Evolutionary conservation across 1,140 invertebrate genomes (phyloP).

Genomic region (Papilio xuthus): DNA sequence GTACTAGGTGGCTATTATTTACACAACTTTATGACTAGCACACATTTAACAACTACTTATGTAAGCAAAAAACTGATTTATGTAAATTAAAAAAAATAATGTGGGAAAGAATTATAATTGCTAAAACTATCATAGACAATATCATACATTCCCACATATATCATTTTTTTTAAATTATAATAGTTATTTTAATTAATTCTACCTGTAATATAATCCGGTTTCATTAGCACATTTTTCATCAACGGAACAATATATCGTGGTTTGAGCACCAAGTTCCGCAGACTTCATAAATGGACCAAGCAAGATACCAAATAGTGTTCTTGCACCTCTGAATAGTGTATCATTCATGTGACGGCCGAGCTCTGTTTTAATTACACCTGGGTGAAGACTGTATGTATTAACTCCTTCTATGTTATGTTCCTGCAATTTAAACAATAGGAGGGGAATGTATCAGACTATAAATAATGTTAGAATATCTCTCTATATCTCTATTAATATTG

Average conservation of each 20-base stretch:
- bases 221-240: conserved; percentile 85
- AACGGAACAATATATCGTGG: conserved; percentile 89
- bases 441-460: no score
- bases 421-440: conserved; percentile 46
- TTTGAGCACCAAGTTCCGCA: conserved; percentile 88
- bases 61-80: no score
- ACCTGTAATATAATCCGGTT: conserved; percentile 86
- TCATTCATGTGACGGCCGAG: conserved; percentile 86
- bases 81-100: no score
- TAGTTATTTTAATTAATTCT: conserved; percentile 36
- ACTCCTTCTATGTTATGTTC: conserved; percentile 80
- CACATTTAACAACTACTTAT: no score
- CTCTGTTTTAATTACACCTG: conserved; percentile 88
- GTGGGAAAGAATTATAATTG: no score
- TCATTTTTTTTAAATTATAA: no score
- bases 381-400: conserved; percentile 87
- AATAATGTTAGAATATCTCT: not conserved
- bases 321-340: conserved; percentile 75
- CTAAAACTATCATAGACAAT: no score
- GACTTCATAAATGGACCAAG: conserved; percentile 82
- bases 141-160: no score
- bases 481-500: no score
- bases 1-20: no score
- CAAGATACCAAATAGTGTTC: conserved; percentile 52
- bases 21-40: no score